These are phyloP conservation scores for Leucoma salicis DNA, from an alignment of 2,888 invertebrate species.

Conservation along the genomic window DNA sequence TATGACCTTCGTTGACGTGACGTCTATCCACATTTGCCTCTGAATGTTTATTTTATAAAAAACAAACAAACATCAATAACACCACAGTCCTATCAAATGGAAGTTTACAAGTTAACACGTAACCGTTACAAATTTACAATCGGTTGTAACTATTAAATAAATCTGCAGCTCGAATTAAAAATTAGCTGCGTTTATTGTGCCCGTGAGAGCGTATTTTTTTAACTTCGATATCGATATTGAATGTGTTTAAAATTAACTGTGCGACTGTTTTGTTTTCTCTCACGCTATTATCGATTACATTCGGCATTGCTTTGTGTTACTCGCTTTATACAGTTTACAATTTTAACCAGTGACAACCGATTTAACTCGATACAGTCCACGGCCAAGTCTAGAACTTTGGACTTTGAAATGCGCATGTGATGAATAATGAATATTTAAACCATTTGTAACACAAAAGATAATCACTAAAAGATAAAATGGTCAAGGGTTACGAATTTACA, in stretches of 20 bases:
- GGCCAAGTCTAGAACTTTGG: no score
- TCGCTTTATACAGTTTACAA: not conserved
- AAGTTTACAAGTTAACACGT: slow-evolving; percentile 39
- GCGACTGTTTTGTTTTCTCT: slow-evolving; percentile 16
- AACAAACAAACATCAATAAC: slow-evolving; percentile 21
- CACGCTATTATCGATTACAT: not conserved
- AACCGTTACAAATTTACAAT: slow-evolving; percentile 62
- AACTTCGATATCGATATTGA: slow-evolving; percentile 30
- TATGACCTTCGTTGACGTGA: slow-evolving; percentile 10
- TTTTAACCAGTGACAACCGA: not conserved
- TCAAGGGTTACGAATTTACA: no score
- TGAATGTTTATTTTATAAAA: slow-evolving; percentile 21
- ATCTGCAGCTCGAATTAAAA: slow-evolving; percentile 70
- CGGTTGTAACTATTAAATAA: slow-evolving; percentile 58
- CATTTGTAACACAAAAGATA: no score
- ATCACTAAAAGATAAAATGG: no score
- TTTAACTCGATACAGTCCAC: no score
- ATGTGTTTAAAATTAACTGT: slow-evolving; percentile 27
- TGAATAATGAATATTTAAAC: no score
- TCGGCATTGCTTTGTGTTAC: not conserved
- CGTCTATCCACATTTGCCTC: slow-evolving; percentile 7
- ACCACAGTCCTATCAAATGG: slow-evolving; percentile 36
- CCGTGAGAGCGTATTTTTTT: slow-evolving; percentile 56
- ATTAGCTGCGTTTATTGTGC: slow-evolving; percentile 58
- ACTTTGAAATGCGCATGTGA: no score